Percentiles rank a stretch among this genome's conserved stretches.
phyloP scores from a whole-genome alignment of 30 jellyfish, hydroid and myxozoan species.

The Turritopsis dohrnii region DNA sequence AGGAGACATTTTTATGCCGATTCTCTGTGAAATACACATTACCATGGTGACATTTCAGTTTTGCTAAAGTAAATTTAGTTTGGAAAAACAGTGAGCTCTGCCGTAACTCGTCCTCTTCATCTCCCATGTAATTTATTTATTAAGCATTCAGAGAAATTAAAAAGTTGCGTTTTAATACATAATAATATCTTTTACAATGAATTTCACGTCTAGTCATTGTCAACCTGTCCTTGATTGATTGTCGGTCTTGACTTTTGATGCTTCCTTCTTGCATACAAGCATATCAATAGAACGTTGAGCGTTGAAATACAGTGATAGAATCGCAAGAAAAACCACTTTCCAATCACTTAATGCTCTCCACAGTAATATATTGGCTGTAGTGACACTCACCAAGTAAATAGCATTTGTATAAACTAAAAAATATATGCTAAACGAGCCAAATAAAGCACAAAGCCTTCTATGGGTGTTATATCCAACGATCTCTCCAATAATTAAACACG shows the following conservation, averaged over 20 bases:
- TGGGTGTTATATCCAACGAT: conserved; percentile 30
- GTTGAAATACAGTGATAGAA: background rate
- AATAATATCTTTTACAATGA: too few relatives aligned
- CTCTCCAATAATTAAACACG: background rate
- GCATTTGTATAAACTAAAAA: conserved; percentile 56
- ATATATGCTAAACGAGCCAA: conserved; percentile 38
- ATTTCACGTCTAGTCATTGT: too few relatives aligned
- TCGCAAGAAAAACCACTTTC: background rate
- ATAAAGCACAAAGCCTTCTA: conserved; percentile 60
- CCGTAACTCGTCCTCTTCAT: too few relatives aligned
- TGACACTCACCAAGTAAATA: conserved; percentile 56
- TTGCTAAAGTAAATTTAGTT: too few relatives aligned
- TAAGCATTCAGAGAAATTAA: too few relatives aligned
- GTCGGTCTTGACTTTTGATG: background rate
- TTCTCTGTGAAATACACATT: too few relatives aligned
- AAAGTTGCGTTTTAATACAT: too few relatives aligned
- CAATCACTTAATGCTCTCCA: background rate
- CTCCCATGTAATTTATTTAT: too few relatives aligned
- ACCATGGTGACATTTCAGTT: too few relatives aligned
- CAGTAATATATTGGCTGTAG: conserved; percentile 32
- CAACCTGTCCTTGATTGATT: background rate
- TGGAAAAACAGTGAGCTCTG: too few relatives aligned
- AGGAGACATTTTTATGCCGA: too few relatives aligned
- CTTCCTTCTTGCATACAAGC: background rate
- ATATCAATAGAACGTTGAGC: background rate